These are phyloP conservation scores for Sanderia malayensis DNA, from an alignment of 30 jellyfish, hydroid and myxozoan species.

Conservation along the genomic window DNA sequence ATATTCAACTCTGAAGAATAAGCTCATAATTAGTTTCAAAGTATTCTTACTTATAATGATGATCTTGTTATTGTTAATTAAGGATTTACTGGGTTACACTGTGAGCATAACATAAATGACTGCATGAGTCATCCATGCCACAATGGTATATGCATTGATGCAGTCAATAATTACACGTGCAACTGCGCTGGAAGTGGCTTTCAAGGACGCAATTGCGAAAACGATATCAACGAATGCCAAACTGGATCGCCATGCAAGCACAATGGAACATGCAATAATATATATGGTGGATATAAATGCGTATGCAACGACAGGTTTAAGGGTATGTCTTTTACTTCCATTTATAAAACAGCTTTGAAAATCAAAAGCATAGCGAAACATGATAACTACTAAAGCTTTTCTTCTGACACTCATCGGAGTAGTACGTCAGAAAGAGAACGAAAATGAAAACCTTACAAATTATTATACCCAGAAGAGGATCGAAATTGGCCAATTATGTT, in stretches of 20 bases:
- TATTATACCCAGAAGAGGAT: no score
- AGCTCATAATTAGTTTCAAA: no score
- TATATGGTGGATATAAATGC: constrained; percentile 56
- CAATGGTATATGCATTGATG: constrained; percentile 73
- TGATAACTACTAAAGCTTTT: no score
- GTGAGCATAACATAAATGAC: constrained; percentile 60
- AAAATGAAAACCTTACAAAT: no score
- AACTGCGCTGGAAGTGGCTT: constrained; percentile 65
- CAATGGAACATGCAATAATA: constrained; percentile 53
- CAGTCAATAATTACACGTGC: constrained; percentile 55
- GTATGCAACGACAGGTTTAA: constrained; percentile 47
- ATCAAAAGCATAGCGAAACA: no score
- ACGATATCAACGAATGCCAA: constrained; percentile 54
- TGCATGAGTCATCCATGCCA: constrained; percentile 58
- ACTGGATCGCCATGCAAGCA: constrained; percentile 52
- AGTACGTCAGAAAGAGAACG: no score
- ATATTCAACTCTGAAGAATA: no score
- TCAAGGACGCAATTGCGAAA: constrained; percentile 44
- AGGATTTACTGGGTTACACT: constrained; percentile 59
- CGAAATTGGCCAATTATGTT: no score
- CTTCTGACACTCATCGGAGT: no score
- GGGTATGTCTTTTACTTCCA: constrained; percentile 50
- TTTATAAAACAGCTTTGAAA: no score
- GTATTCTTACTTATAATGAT: no score
- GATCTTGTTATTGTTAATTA: neutral